Percentiles rank a stretch among this genome's conserved stretches.
These are phyloP conservation scores for Malacoctenus gilli DNA, from an alignment of 2,797 vertebrate species.

Conservation along the genomic window DNA sequence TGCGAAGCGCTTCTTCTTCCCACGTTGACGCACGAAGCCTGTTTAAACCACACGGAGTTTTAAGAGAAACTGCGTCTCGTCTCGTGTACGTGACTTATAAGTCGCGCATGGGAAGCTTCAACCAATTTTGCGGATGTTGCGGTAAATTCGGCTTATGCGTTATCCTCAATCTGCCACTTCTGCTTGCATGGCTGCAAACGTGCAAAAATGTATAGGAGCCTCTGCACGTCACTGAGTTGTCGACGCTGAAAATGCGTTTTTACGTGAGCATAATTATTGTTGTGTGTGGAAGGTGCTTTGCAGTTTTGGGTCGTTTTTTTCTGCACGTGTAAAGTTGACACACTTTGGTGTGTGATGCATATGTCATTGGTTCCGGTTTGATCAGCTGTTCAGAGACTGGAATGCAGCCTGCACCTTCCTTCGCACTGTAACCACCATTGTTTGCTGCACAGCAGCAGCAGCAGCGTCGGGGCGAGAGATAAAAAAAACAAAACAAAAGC, in stretches of 20 bases:
- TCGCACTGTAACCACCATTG: conserved; percentile 1
- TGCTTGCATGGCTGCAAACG: too few relatives aligned
- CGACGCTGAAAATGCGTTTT: conserved; percentile 11
- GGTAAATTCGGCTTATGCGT: too few relatives aligned
- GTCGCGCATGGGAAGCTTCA: too few relatives aligned
- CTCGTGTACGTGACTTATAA: too few relatives aligned
- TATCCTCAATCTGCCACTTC: too few relatives aligned
- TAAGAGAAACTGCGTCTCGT: too few relatives aligned
- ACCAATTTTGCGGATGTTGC: too few relatives aligned
- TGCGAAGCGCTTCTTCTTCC: neutral
- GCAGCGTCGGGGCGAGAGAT: neutral
- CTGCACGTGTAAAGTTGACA: neutral
- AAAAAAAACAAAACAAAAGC: neutral
- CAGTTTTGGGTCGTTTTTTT: too few relatives aligned
- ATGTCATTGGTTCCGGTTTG: conserved; percentile 48
- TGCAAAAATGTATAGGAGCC: too few relatives aligned
- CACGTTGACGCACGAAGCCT: neutral
- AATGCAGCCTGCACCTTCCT: conserved; percentile 28
- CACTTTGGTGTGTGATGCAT: conserved; percentile 8
- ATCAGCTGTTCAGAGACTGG: conserved; percentile 60
- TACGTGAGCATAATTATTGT: neutral
- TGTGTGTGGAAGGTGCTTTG: too few relatives aligned
- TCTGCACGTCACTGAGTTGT: too few relatives aligned
- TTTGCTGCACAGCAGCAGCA: neutral
- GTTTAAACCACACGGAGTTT: too few relatives aligned